These are phyloP conservation scores for Temnopleurus reevesii DNA, from an alignment of 53 echinoderm and acorn worm species.

Conservation along the genomic window DNA sequence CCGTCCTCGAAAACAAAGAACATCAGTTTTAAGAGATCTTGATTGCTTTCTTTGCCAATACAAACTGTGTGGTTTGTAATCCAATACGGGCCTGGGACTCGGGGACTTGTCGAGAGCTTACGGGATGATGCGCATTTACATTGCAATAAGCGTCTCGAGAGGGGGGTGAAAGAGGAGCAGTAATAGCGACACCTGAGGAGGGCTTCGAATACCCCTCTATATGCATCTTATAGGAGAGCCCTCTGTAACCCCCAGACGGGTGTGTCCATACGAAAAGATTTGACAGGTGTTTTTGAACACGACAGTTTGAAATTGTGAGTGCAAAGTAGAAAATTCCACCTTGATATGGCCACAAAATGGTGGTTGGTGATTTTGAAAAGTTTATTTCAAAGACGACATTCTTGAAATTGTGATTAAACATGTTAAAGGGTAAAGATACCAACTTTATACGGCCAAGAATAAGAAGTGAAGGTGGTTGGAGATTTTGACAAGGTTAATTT, in stretches of 20 bases:
- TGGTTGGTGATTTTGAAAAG: no score
- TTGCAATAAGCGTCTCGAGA: not conserved
- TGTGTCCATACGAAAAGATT: constrained; percentile 10
- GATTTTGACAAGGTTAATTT: no score
- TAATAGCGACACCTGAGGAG: not conserved
- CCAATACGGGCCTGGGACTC: not conserved
- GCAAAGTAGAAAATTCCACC: no score
- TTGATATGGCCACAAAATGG: no score
- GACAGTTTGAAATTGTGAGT: no score
- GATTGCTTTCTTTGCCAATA: constrained; percentile 35
- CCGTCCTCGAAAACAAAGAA: not conserved
- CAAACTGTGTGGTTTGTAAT: constrained; percentile 13
- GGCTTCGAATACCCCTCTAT: not conserved
- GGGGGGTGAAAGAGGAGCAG: not conserved
- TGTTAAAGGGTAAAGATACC: no score
- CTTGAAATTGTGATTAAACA: no score
- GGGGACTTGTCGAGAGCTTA: constrained; percentile 3
- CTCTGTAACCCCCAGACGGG: not conserved
- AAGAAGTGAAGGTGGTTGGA: no score
- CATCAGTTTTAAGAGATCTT: not conserved
- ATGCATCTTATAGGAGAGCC: not conserved
- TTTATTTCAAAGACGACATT: no score
- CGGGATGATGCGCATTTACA: constrained; percentile 5
- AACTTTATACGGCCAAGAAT: no score
- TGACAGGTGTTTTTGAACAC: no score